Base-by-base conservation (phyloP, 2,888 invertebrate species). In the Agrotis segetum region DNA sequence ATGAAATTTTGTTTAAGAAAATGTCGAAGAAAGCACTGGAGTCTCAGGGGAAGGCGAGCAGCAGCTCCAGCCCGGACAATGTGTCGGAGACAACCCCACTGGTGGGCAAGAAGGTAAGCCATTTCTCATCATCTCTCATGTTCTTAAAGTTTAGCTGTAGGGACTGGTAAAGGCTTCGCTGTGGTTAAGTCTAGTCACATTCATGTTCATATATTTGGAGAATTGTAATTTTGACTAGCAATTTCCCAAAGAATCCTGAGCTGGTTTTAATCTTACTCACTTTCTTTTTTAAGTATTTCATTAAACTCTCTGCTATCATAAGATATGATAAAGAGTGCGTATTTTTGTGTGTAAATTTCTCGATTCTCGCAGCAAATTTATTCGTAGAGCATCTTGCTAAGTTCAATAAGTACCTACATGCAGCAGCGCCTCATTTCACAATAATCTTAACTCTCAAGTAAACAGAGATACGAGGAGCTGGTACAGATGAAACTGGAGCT, bases 31-130 rank as follows among this genome's bases (percentile, higher is more conserved):
- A 84, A 74, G 85, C 73, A 17, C 53, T 77, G 17, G 83, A 83
- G 14, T 3, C 78, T 2, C 64, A 66, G 49, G 11, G 58, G n/a
- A 62, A 47, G 58, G 74, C 88, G 50, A 77, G 84, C 34, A 65
- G 19, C 1, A 68, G 68, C 52, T 50, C 81, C 62, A 83, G 84
- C n/a, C 4, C 72, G 21, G 77, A 82, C 3, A 78, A 85, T 6
- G 87, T 87, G 0, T 86, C 92, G 13, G 95, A 95, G 82, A 89
- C 88, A 4, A 95, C 95, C 4, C 95, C 95, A 2, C 89, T 95
- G 2, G 89, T 95, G 3, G 74, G 85, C 6, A 92, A 91, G 81
- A 84, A 87, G 84, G 95, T 94, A 83, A 93, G 93, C 80, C 46
- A 19, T 44, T 19, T 4, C 19, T 1, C 9, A 29, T 34, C 17